These are phyloP conservation scores for Hiodon tergisus DNA, from an alignment of 2,113 vertebrate genomes.

Conservation along the genomic window DNA sequence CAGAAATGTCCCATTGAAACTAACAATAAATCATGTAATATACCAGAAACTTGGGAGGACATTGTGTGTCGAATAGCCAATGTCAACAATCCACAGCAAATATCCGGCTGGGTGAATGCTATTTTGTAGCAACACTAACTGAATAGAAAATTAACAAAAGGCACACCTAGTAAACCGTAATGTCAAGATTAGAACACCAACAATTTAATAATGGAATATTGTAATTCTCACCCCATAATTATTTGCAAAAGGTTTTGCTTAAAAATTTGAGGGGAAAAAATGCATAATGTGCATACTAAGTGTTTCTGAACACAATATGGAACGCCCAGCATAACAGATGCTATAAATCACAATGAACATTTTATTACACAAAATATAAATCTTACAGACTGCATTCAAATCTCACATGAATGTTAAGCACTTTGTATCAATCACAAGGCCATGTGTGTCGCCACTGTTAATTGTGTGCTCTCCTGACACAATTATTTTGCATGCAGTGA, in stretches of 20 bases:
- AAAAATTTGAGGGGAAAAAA: neutral
- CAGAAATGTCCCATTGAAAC: no score
- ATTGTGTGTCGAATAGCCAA: no score
- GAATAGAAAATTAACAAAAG: no score
- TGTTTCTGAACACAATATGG: neutral
- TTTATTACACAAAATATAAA: neutral
- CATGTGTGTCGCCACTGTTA: conserved; percentile 31
- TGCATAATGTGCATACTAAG: neutral
- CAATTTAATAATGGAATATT: neutral
- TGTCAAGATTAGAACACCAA: neutral
- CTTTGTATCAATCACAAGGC: neutral
- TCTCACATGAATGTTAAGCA: neutral
- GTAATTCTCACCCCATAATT: neutral
- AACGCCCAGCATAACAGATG: neutral
- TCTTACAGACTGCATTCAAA: neutral
- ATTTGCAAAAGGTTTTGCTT: no score
- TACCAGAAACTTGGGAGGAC: neutral
- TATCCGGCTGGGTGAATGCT: no score
- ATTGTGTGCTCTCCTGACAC: conserved; percentile 43
- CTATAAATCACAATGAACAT: neutral
- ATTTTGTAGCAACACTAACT: no score
- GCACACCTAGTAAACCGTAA: no score
- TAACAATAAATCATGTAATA: conserved; percentile 11
- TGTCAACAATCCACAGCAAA: no score
- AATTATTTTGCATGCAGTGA: conserved; percentile 33